phyloP scores from a whole-genome alignment of 2,797 vertebrate species.

The Gallinago solitaria region DNA sequence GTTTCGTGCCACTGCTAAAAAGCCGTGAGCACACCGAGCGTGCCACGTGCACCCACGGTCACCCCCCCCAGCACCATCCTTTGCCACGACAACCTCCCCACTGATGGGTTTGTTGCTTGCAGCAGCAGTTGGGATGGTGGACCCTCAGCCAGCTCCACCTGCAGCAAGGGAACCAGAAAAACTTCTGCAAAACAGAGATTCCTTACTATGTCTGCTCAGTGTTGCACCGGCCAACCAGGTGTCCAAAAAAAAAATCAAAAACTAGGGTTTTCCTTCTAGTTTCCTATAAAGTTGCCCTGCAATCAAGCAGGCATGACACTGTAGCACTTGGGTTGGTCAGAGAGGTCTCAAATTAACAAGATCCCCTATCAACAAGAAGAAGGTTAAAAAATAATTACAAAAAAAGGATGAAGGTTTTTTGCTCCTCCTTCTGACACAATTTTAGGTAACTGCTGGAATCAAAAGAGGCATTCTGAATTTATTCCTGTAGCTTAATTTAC shows the following conservation, averaged over 20 bases:
- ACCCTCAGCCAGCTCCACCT: neutral
- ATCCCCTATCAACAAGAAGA: neutral
- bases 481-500: neutral
- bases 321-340: neutral
- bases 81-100: accelerated
- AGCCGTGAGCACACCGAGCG: neutral
- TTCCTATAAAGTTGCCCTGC: neutral
- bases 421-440: neutral
- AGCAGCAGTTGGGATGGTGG: neutral
- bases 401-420: neutral
- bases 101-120: neutral
- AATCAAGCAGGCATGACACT: neutral
- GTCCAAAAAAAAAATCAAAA: neutral
- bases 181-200: neutral
- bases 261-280: neutral
- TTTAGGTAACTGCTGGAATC: neutral
- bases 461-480: neutral
- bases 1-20: neutral
- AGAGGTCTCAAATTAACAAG: neutral
- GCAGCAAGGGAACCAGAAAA: neutral
- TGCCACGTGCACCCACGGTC: neutral
- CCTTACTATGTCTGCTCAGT: neutral
- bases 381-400: neutral
- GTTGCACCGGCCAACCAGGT: neutral
- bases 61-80: neutral